phyloP scores from a whole-genome alignment of 2,113 vertebrate species.

The Anser brachyrhynchus region DNA sequence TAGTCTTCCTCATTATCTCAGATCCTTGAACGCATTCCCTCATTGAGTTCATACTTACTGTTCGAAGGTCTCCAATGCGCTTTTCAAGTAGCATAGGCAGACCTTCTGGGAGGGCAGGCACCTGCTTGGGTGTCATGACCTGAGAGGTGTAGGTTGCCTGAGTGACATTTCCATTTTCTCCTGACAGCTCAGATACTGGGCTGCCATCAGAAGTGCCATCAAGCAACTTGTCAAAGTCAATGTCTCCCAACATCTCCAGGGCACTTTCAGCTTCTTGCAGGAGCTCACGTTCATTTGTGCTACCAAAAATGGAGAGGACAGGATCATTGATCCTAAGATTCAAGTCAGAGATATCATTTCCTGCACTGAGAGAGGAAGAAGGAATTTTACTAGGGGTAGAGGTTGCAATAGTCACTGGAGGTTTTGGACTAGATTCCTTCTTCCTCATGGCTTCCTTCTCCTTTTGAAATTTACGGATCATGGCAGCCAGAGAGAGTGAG shows the following conservation, averaged over 20 bases:
- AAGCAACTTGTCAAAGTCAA: conserved; percentile 92
- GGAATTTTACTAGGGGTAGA: conserved; percentile 73
- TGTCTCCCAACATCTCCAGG: conserved; percentile 91
- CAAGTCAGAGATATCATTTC: conserved; percentile 78
- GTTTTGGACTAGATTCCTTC: conserved; percentile 76
- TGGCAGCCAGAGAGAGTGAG: conserved; percentile 90
- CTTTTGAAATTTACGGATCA: conserved; percentile 93
- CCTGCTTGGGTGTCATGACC: conserved; percentile 76
- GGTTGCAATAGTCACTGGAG: conserved; percentile 63
- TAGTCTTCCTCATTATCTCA: background rate
- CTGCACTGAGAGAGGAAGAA: conserved; percentile 66
- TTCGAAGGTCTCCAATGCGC: conserved; percentile 93
- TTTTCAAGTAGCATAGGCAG: conserved; percentile 88
- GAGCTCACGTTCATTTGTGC: conserved; percentile 89
- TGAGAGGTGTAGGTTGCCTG: conserved; percentile 74
- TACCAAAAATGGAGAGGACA: conserved; percentile 92
- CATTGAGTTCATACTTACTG: conserved; percentile 79
- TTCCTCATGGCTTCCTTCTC: conserved; percentile 94
- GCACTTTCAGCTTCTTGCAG: conserved; percentile 87
- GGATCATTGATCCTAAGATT: conserved; percentile 82
- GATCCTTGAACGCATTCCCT: background rate
- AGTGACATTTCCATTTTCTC: conserved; percentile 85
- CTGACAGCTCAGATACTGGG: conserved; percentile 82
- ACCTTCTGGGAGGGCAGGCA: conserved; percentile 88
- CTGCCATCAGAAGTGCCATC: conserved; percentile 90